Base-by-base conservation (phyloP, 2,888 invertebrate genomes). In the Aplocera efformata region DNA sequence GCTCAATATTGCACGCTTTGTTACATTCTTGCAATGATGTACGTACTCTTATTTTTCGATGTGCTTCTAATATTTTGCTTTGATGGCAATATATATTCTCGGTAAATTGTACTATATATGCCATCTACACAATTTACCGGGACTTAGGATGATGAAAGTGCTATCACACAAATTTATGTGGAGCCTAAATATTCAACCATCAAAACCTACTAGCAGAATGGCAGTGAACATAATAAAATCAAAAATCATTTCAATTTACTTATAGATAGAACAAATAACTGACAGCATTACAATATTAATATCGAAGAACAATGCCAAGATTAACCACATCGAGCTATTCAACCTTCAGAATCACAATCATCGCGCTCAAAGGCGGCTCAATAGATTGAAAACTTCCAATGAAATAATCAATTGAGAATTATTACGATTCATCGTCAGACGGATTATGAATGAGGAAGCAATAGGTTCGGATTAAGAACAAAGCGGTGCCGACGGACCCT, bases 341-440 rank as follows among this genome's bases (percentile, higher is more conserved):
- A 63, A 58, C 58, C 67, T 72, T 71, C 67, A 55, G 75, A 69
- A 74, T 73, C 68, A 68, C 66, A 73, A 69, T 71, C 70, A 71
- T 63, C 62, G 60, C 50, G 53, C 49, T 67, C 61, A 73, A 72
- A 74, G 65, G 68, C 67, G 70, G 64, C 60, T 74, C 69, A 79
- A 80, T 74, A 72, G 76, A 71, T 63, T 67, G 41, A 64, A 63
- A 69, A 67, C 67, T 78, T 70, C 65, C 71, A 83, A 77, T 74
- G 69, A 74, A 82, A 79, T 81, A 80, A 81, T 84, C 79, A 76
- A 82, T 83, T 79, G 68, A 63, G 71, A 78, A 78, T 83, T 84
- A 83, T 82, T 81, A 79, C 82, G 71, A 85, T 81, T 88, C 86
- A 86, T 85, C 79, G 75, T 81, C 62, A 66, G 62, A 66, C 72